Evolutionary conservation across 2,888 invertebrate genomes (phyloP), one percentile per base, ranked within the genome.

Genomic region (Mycalesis mineus): DNA sequence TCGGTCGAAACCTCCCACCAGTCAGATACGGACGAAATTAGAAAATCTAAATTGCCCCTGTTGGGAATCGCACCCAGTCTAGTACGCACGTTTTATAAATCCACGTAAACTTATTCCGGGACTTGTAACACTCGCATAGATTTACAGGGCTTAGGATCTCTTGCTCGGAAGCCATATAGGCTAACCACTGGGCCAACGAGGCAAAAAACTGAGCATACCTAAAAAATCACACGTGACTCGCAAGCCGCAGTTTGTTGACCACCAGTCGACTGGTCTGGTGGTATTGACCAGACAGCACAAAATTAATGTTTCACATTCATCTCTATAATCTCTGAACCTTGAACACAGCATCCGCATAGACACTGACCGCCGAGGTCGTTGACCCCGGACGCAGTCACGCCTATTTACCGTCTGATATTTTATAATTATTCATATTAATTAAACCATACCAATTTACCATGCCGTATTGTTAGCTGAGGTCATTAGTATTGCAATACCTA

Each of bases 351-450:
- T 58, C 45, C 58, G 58, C 45, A 31, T 48, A 49, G 50, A 15
- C 28, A 37, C 49, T 5, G 28, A 33, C 47, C 7, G 39, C 31
- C n/a, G 3, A 40, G 54, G 13, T 50, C 49, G 44, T 37, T 50
- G 58, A 55, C 58, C 55, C 54, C 58, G 58, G 58, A 58, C n/a
- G 31, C 44, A 40, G 44, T 14, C 57, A 57, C 39, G 44, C 36
- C 56, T 29, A 49, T 49, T 15, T 50, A 15, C 39, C 13, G 50
- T 36, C 37, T 40, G 37, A 58, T 58, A 58, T 55, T 58, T 42
- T 13, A 33, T 56, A 56, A 56, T 56, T 50, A 56, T 50, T 29
- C 40, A 49, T 22, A 37, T 40, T 39, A 51, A 51, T 51, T 40
- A 40, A 37, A 29, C 40, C 7, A 15, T 51, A 28, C 31, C 29